These are phyloP conservation scores for Onychomys leucogaster DNA, from an alignment of 2,797 vertebrate genomes.

Conservation along the genomic window DNA sequence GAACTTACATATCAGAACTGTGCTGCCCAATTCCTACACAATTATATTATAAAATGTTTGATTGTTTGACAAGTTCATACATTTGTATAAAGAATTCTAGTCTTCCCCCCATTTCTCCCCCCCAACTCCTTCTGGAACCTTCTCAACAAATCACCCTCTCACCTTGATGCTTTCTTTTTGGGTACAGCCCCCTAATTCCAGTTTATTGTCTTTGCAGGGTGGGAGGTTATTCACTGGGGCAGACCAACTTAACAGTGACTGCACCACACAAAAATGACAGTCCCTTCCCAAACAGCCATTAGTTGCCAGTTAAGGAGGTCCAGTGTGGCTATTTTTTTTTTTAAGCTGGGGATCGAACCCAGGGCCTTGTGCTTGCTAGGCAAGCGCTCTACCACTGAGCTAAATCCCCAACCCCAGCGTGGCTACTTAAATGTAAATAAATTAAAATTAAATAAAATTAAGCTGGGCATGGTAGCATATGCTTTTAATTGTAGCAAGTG, in stretches of 20 bases:
- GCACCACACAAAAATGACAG: background rate
- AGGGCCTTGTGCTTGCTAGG: too few species aligned
- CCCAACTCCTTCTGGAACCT: background rate
- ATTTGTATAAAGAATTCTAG: background rate
- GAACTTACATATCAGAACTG: background rate
- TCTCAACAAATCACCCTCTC: background rate
- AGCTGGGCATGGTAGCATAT: background rate
- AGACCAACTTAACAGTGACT: background rate
- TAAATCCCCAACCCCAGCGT: too few species aligned
- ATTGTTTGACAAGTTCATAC: background rate
- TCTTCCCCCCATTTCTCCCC: background rate
- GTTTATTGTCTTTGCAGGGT: background rate
- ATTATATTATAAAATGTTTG: background rate
- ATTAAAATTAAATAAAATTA: background rate
- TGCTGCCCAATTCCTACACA: background rate
- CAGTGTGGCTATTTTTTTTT: background rate
- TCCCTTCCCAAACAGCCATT: background rate
- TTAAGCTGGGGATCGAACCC: too few species aligned
- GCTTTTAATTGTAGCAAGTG: background rate
- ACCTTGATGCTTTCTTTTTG: background rate
- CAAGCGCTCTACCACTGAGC: too few species aligned
- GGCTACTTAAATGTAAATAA: background rate
- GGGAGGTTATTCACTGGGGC: background rate
- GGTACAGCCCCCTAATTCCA: background rate
- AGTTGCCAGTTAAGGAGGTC: background rate